Evolutionary conservation across 2,113 vertebrate genomes (phyloP), one percentile per base, ranked within the genome.

Genomic region (Tupaia tana): DNA sequence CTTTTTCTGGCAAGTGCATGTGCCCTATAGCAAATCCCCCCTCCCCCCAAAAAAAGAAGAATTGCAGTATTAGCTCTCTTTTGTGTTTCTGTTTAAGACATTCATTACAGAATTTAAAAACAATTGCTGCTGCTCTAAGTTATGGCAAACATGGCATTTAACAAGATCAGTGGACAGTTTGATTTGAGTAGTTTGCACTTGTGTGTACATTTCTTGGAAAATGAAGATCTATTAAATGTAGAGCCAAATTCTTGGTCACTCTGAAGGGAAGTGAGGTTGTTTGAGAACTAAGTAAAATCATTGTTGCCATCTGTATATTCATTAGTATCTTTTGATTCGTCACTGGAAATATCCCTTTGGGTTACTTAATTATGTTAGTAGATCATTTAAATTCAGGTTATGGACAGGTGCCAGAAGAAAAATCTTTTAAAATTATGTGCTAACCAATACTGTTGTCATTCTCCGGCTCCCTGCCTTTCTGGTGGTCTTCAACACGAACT

Each of bases 201-300:
- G 20, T 90, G 18, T 73, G 31, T 34, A 22, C 7, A 29, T 83
- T 95, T 71, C 61, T 95, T 90, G 74, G 93, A 93, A 95, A 78
- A 78, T 34, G 58, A 74, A 34, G 13, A 25, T 81, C 3, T 43
- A 43, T 61, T 70, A 34, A 63, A 56, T 63, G 59, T 43, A 43
- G 43, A 97, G 54, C 16, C 54, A 93, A 25, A 78, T 89, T 92
- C 61, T 85, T 73, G 73, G 71, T 82, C 25, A 63, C 31, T 66
- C 34, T 31, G 64, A 71, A 85, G 58, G 66, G 90, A 94, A 91
- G 31, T 43, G 11, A 64, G 52, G 58, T 80, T 77, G 34, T 64
- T 86, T 69, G 52, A 85, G 14, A 7, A 64, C 79, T 93, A 85
- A 12, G 29, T 79, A 74, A 74, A 86, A 24, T 69, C 59, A 79